These are phyloP conservation scores for Chiloscyllium plagiosum DNA, from an alignment of 2,113 vertebrate species.

Conservation along the genomic window DNA sequence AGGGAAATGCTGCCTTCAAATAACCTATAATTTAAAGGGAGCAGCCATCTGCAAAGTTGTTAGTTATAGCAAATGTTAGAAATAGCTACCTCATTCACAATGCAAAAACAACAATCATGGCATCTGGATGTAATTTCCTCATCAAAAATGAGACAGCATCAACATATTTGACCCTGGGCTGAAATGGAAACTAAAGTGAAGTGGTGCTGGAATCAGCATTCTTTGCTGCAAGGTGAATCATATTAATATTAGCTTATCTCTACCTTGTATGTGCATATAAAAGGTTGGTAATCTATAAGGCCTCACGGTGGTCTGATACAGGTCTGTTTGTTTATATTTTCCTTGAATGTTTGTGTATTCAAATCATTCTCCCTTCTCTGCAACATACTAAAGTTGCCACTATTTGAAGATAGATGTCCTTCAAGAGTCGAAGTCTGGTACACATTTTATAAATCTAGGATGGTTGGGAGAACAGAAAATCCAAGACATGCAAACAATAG, in stretches of 20 bases:
- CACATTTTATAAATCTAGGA: neutral
- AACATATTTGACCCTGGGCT: neutral
- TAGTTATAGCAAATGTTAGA: neutral
- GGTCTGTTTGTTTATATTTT: neutral
- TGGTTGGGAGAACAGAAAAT: neutral
- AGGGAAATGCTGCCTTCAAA: neutral
- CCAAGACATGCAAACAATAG: neutral
- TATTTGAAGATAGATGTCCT: neutral
- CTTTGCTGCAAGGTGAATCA: neutral
- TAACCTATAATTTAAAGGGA: neutral
- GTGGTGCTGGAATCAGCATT: neutral
- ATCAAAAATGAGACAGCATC: neutral
- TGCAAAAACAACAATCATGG: neutral
- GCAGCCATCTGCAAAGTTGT: neutral
- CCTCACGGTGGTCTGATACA: too few species aligned
- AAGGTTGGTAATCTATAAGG: neutral
- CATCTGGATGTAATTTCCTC: neutral
- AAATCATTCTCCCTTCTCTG: neutral
- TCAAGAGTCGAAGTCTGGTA: neutral
- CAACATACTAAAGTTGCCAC: neutral
- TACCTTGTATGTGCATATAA: too few species aligned
- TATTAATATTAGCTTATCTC: neutral
- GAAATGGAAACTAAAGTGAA: neutral
- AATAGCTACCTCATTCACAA: neutral
- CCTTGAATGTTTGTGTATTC: neutral